Evolutionary conservation across 1,140 invertebrate species (phyloP), one percentile per base, ranked within the genome.

Genomic region (Drosophila sturtevanti): DNA sequence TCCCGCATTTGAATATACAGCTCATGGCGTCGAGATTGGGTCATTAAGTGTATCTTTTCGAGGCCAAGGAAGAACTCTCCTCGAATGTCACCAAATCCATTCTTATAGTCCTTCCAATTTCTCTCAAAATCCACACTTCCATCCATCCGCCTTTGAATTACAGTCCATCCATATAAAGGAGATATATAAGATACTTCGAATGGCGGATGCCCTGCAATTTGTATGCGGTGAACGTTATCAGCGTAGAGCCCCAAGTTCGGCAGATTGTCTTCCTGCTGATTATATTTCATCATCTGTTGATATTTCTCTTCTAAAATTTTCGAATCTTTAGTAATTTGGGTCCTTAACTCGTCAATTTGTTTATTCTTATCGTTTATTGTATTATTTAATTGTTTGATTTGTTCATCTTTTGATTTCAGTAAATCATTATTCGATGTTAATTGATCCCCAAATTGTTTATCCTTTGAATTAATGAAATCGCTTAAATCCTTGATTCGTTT

Each of bases 41-140:
- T 94, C 9, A 94, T 69, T 34, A 91, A 89, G 72, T 93, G 91
- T 1, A 94, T 79, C 63, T 94, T 94, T 51, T 94, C 93, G 54
- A 94, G 79, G 9, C 94, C 94, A 0, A 94, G 81, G 93, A 94
- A 94, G 74, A 94, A 94, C 79, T 95, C 94, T 0, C 93, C 92
- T 31, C 27, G 3, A 6, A 31, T 7, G 6, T 31, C 6, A 31
- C 27, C 27, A 31, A 31, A 31, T 31, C 27, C 27, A 6, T 31
- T 7, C 27, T 31, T 7, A 7, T 44, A 44, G 14, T 44, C 6
- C 10, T 44, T 4, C 41, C 41, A 44, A 18, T 9, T 11, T 44
- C 41, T 14, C 2, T 44, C 18, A 18, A 44, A 44, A 2, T 44
- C n/a, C n/a, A 18, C 41, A 16, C 18, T 44, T 16, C 18, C 41